phyloP scores from a whole-genome alignment of 2,797 vertebrate genomes.

The Cirrhinus molitorella region DNA sequence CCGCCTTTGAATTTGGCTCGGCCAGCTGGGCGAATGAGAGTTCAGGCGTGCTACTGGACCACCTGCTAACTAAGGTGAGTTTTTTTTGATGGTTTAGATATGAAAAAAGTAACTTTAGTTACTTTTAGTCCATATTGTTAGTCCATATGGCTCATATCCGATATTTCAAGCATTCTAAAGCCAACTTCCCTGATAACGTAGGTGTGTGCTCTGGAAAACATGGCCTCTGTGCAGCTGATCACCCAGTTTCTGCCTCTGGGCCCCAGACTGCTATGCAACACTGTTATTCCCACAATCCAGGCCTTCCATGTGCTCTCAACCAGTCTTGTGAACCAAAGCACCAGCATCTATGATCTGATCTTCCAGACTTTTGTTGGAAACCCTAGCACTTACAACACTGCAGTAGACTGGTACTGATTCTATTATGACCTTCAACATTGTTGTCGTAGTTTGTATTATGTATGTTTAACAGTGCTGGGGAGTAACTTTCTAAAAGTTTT shows the following conservation, averaged over 20 bases:
- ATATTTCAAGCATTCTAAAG: background rate
- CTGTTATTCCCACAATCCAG: conserved; percentile 66
- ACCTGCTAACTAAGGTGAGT: conserved; percentile 72
- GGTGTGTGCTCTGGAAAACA: conserved; percentile 75
- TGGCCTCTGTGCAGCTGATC: conserved; percentile 58
- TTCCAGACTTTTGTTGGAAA: conserved; percentile 75
- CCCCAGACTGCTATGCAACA: conserved; percentile 72
- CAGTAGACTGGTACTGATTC: conserved; percentile 71
- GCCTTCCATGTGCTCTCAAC: conserved; percentile 60
- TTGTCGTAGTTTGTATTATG: background rate
- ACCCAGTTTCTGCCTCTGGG: conserved; percentile 60
- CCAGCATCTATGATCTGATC: conserved; percentile 63
- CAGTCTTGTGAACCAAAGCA: conserved; percentile 58
- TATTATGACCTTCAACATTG: background rate
- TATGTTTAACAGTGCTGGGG: background rate
- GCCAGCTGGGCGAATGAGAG: conserved; percentile 62
- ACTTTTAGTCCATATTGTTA: background rate
- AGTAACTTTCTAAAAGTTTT: background rate
- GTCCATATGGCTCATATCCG: background rate
- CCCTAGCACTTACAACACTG: conserved; percentile 69
- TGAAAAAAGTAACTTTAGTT: background rate
- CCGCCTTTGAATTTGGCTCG: conserved; percentile 62
- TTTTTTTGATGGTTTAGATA: background rate
- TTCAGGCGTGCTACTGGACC: conserved; percentile 59
- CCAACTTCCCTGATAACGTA: conserved; percentile 47